Percentiles rank a stretch among this genome's conserved stretches.
phyloP scores from a whole-genome alignment of 2,888 invertebrate genomes.

The Helobdella robusta region DNA sequence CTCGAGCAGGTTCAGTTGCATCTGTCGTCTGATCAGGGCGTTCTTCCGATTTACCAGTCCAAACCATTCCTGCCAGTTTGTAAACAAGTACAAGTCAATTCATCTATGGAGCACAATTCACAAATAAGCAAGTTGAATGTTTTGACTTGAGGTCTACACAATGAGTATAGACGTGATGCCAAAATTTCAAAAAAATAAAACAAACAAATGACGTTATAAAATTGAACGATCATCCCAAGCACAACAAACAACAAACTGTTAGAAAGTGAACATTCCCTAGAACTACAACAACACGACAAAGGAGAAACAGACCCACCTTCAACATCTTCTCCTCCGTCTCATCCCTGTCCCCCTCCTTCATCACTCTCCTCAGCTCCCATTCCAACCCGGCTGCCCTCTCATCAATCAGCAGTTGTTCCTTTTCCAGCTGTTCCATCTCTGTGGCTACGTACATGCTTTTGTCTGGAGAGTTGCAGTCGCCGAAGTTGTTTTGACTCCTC shows the following conservation, averaged over 20 bases:
- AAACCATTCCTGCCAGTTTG: slow-evolving; percentile 78
- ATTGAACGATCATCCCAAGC: no score
- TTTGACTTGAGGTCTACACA: no score
- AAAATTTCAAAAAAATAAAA: not conserved
- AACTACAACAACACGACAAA: no score
- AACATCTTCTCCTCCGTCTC: slow-evolving; percentile 19
- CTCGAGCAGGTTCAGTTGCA: slow-evolving; percentile 88
- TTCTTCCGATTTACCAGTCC: slow-evolving; percentile 77
- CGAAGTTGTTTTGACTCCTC: not conserved
- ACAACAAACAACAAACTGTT: no score
- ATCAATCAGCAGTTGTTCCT: slow-evolving; percentile 81
- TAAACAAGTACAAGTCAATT: no score
- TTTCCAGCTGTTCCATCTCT: slow-evolving; percentile 78
- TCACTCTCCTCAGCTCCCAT: slow-evolving; percentile 22
- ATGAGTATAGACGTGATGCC: not conserved
- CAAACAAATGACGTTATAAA: not conserved
- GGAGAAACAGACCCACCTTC: slow-evolving; percentile 4
- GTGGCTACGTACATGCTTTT: slow-evolving; percentile 63
- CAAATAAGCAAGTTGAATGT: no score
- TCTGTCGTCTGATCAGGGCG: slow-evolving; percentile 80
- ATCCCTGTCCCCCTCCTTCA: slow-evolving; percentile 40
- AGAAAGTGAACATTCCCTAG: no score
- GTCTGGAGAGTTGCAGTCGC: not conserved
- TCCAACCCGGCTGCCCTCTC: slow-evolving; percentile 46
- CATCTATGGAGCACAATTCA: no score